Percentiles rank a stretch among this genome's conserved stretches.
Conservation (phyloP, 2,888 invertebrate genomes). For the Caenorhabditis auriculariae region DNA sequence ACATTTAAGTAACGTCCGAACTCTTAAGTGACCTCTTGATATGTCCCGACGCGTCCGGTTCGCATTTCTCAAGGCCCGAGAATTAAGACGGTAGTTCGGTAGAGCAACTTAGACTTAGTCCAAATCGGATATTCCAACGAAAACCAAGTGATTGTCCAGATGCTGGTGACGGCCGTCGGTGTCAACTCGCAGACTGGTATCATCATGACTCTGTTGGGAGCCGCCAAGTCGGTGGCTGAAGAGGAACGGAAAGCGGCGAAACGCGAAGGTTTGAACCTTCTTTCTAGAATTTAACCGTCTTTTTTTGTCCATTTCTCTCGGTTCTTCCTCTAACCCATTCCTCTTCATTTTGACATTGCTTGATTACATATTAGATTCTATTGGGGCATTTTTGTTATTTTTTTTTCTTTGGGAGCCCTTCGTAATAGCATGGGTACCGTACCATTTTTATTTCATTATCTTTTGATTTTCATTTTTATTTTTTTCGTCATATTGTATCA, state of each 20-base stretch:
- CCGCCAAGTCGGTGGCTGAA: conserved; percentile 57
- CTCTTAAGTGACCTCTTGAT: no score
- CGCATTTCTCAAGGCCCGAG: no score
- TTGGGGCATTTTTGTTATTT: no score
- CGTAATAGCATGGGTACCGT: neutral
- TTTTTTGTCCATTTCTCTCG: conserved; percentile 4
- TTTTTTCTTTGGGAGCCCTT: no score
- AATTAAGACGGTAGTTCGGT: no score
- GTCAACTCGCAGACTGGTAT: conserved; percentile 63
- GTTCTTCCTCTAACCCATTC: conserved; percentile 6
- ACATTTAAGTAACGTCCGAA: no score
- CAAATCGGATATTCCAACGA: no score
- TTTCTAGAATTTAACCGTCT: neutral
- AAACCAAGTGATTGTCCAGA: conserved; percentile 31
- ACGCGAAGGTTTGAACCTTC: conserved; percentile 45
- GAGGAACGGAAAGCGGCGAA: conserved; percentile 57
- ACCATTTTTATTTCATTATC: neutral
- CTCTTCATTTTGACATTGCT: neutral
- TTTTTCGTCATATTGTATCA: neutral
- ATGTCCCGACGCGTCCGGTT: no score
- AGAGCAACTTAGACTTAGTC: no score
- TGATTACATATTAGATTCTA: neutral
- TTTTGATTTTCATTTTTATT: neutral
- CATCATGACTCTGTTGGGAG: conserved; percentile 63
- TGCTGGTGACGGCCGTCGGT: conserved; percentile 60